These are phyloP conservation scores for Nasua narica DNA, from an alignment of 2,797 vertebrate species.

Conservation along the genomic window DNA sequence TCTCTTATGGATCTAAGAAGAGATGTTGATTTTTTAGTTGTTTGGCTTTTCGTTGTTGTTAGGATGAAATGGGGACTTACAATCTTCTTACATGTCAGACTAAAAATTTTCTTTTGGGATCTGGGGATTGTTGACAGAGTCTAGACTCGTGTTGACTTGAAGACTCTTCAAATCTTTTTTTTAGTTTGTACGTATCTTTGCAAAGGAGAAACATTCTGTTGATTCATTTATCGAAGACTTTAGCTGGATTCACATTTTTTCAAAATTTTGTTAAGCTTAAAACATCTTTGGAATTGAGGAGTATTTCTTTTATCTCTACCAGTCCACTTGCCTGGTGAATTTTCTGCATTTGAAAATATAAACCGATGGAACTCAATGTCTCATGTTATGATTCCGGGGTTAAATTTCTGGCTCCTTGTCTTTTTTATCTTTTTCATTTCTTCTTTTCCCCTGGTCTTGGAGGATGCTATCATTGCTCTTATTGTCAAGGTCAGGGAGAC, in stretches of 20 bases:
- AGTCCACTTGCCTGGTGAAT: not conserved
- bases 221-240: not conserved
- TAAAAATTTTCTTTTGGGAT: not conserved
- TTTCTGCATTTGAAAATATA: not conserved
- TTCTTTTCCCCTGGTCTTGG: not conserved
- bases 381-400: not conserved
- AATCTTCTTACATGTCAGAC: not conserved
- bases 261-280: slow-evolving; percentile 20
- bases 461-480: not conserved
- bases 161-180: not conserved
- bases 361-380: not conserved
- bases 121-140: not conserved
- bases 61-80: not conserved
- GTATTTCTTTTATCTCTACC: not conserved
- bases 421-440: slow-evolving; percentile 10
- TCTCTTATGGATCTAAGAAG: not conserved
- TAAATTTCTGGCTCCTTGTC: not conserved
- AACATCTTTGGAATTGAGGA: not conserved
- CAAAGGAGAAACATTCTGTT: slow-evolving; percentile 2
- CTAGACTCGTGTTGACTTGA: slow-evolving; percentile 2
- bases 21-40: not conserved
- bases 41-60: not conserved
- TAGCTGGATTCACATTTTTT: not conserved
- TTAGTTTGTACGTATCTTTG: slow-evolving; percentile 23
- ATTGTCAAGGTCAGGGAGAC: not conserved